Percentiles rank a stretch among this genome's conserved stretches.
phyloP scores from a whole-genome alignment of 2,113 vertebrate species.

The Cyphotilapia sp. region DNA sequence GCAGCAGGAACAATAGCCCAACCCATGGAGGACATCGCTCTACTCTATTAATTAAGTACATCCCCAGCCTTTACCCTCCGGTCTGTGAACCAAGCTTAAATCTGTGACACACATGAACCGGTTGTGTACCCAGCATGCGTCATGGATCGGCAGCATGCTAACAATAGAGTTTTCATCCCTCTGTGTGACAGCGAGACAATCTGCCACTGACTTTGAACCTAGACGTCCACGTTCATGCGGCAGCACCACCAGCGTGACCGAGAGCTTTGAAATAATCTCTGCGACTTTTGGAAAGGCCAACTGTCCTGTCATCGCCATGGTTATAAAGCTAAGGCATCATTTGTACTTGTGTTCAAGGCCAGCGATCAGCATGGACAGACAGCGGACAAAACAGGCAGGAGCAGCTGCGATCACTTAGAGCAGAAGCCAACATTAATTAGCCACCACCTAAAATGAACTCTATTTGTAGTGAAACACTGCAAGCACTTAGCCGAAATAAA shows the following conservation, averaged over 20 bases:
- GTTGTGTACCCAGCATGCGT: constrained; percentile 14
- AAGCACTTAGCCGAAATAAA: background rate
- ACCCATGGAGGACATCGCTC: background rate
- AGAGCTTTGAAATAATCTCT: background rate
- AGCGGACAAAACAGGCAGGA: background rate
- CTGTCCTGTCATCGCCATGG: constrained; percentile 6
- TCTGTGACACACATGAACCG: background rate
- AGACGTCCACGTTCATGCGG: background rate
- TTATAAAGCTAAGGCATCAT: constrained; percentile 10
- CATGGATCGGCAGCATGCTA: background rate
- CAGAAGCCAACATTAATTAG: background rate
- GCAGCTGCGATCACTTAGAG: constrained; percentile 25
- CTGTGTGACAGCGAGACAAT: constrained; percentile 1
- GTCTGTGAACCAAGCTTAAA: background rate
- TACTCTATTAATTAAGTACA: background rate
- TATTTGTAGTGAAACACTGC: background rate
- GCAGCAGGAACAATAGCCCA: constrained; percentile 6
- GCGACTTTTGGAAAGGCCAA: background rate
- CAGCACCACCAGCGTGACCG: background rate
- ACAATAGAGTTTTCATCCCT: constrained; percentile 30
- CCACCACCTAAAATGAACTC: background rate
- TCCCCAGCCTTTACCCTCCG: background rate
- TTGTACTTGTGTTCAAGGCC: constrained; percentile 27
- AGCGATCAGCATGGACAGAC: background rate
- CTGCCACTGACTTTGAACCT: background rate